Evolutionary conservation across 2,113 vertebrate genomes (phyloP), one percentile per base, ranked within the genome.

Genomic region (Xenopus tropicalis): DNA sequence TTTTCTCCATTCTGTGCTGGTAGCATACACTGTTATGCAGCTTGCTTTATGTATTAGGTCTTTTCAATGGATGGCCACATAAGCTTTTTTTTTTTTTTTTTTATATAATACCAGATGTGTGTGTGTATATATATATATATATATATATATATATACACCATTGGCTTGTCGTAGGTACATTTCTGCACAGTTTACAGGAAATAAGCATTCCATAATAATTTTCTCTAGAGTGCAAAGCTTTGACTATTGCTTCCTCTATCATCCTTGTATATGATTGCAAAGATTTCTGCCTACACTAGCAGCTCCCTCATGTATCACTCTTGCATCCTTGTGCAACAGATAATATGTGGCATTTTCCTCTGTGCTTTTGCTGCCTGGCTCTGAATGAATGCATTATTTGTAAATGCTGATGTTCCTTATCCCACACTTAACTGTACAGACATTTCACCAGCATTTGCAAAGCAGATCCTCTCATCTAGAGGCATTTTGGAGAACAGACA

Each of bases 21-120:
- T 48, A 76, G 57, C 59, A 72, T 61, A 64, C 51, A n/a, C 52
- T 59, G 66, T 42, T 61, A 68, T 61, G 65, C 72, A 61, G 43
- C 65, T 74, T 74, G 54, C 61, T 74, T 64, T 56, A 48, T 67
- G 42, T 54, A 22, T 68, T 24, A 13, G 63, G 57, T 44, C 56
- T 74, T 19, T 14, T 48, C 10, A 1, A 17, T 48, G 46, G 10
- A 17, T 48, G 46, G 16, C 46, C 46, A 37, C 29, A 37, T 37
- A 37, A 37, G 3, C n/a, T n/a, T n/a, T n/a, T n/a, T n/a, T n/a
- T n/a, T n/a, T n/a, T n/a, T n/a, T n/a, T n/a, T n/a, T n/a, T n/a
- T n/a, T n/a, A n/a, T n/a, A n/a, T n/a, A n/a, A n/a, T n/a, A n/a
- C n/a, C n/a, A 37, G 3, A 29, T 29, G 6, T 29, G 6, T 29